These are phyloP conservation scores for Tangachromis dhanisi DNA, from an alignment of 2,113 vertebrate species.

Conservation along the genomic window DNA sequence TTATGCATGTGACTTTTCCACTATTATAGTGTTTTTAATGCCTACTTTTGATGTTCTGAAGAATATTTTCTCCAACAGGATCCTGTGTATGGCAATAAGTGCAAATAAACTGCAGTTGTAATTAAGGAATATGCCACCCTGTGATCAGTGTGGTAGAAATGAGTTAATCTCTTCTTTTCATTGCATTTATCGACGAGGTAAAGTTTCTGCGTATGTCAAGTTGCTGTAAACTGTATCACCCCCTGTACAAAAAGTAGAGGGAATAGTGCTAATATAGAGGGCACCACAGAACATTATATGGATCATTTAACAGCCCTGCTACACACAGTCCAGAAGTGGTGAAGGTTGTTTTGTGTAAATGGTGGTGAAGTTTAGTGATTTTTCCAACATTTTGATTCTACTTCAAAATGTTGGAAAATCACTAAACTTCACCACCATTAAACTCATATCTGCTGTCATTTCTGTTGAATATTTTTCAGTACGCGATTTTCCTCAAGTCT, in stretches of 20 bases:
- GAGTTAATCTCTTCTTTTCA: not conserved
- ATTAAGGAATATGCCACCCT: not conserved
- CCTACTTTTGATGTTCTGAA: not conserved
- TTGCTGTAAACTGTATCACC: not conserved
- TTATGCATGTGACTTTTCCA: not conserved
- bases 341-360: not conserved
- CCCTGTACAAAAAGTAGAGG: not conserved
- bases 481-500: accelerated
- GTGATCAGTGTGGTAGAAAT: not conserved
- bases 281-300: not conserved
- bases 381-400: not conserved
- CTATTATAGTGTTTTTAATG: not conserved
- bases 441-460: not conserved
- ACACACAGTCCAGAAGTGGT: not conserved
- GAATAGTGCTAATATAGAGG: not conserved
- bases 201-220: not conserved
- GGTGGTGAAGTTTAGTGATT: too few species aligned
- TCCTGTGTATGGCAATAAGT: not conserved
- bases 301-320: not conserved
- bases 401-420: not conserved
- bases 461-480: not conserved
- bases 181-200: not conserved
- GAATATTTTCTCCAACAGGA: not conserved
- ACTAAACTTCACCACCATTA: not conserved
- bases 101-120: not conserved